Evolutionary conservation across 2,113 vertebrate genomes (phyloP).

Genomic region (Tachycineta bicolor): DNA sequence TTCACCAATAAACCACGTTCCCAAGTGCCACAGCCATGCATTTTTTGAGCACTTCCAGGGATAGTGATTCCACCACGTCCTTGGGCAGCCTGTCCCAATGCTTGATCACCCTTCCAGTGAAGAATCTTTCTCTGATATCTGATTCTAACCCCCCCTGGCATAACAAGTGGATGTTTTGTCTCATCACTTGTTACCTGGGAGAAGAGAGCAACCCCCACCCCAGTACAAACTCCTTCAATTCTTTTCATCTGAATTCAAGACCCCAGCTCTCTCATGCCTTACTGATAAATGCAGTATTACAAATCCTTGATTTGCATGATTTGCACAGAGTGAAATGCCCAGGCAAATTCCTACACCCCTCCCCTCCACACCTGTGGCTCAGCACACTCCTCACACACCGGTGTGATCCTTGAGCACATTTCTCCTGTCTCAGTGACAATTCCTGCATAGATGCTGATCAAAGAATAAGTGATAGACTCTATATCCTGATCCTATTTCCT

Average conservation of each 20-base stretch:
- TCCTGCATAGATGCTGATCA: neutral
- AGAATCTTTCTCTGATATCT: neutral
- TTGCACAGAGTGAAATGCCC: neutral
- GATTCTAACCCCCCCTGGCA: neutral
- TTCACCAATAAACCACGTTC: fast-evolving
- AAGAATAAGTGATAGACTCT: neutral
- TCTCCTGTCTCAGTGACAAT: neutral
- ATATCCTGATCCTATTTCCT: neutral
- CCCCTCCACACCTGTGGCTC: neutral
- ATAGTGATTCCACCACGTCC: fast-evolving
- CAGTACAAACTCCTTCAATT: no score
- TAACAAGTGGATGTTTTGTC: neutral
- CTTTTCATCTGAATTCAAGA: neutral
- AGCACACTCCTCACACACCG: fast-evolving
- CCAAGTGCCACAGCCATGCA: fast-evolving
- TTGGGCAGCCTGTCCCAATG: neutral
- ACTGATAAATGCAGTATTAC: neutral
- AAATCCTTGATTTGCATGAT: neutral
- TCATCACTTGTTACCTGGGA: neutral
- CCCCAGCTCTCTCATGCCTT: neutral
- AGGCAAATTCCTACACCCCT: neutral
- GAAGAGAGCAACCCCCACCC: neutral
- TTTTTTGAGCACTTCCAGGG: no score
- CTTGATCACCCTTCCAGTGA: no score
- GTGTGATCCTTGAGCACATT: neutral